Evolutionary conservation across 2,888 invertebrate species (phyloP).

Genomic region (Linyphia triangularis): DNA sequence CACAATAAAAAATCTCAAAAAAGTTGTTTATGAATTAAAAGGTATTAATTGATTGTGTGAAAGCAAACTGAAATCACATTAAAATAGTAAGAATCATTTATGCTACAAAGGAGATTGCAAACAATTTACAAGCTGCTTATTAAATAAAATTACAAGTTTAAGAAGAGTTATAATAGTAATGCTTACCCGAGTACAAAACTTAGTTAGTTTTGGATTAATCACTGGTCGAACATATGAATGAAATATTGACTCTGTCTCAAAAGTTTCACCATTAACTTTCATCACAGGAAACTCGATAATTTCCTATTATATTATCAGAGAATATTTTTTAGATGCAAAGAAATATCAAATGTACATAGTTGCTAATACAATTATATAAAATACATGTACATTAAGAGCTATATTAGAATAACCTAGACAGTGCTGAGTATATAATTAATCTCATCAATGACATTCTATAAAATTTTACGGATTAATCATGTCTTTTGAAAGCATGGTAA

Average conservation of each 20-base stretch:
- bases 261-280: slow-evolving; percentile 48
- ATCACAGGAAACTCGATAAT: slow-evolving; percentile 83
- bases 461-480: no score
- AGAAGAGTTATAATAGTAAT: background rate
- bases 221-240: slow-evolving; percentile 83
- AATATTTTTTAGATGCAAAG: background rate
- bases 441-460: no score
- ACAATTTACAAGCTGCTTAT: background rate
- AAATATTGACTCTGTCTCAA: slow-evolving; percentile 81
- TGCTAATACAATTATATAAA: no score
- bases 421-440: no score
- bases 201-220: slow-evolving; percentile 81
- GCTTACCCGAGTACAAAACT: slow-evolving; percentile 82
- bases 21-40: background rate
- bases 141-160: background rate
- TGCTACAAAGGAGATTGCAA: background rate
- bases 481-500: no score
- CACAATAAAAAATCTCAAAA: background rate
- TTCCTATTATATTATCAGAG: slow-evolving; percentile 81
- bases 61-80: background rate
- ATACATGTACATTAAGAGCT: no score
- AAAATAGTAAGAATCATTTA: background rate
- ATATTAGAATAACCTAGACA: no score
- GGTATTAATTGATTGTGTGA: background rate
- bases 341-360: background rate